Percentiles rank a stretch among this genome's conserved stretches.
Conservation (phyloP, 2,888 invertebrate species). For the Sarcophaga variegata region DNA sequence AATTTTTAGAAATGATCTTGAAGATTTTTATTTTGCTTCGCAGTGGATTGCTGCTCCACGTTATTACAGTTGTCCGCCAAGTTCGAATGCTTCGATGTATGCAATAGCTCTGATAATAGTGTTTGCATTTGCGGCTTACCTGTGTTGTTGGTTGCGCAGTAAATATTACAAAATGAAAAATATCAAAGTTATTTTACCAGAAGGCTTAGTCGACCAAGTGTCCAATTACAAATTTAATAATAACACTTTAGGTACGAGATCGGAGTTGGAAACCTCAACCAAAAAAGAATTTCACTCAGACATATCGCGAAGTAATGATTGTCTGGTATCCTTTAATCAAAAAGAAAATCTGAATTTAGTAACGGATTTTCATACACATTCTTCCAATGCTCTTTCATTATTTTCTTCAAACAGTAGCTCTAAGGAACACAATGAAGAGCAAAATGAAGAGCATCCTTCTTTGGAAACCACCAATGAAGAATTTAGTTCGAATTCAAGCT, state of each 20-base stretch:
- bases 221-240: constrained; percentile 66
- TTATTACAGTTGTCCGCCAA: constrained; percentile 38
- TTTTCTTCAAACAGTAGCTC: constrained; percentile 50
- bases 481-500: constrained; percentile 54
- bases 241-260: constrained; percentile 63
- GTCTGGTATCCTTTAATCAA: constrained; percentile 64
- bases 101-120: constrained; percentile 63
- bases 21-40: constrained; percentile 63
- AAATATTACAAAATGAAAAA: constrained; percentile 76
- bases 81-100: constrained; percentile 50
- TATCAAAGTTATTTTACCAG: constrained; percentile 75
- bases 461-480: constrained; percentile 65
- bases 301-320: constrained; percentile 70
- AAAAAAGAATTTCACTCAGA: constrained; percentile 67
- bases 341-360: constrained; percentile 71
- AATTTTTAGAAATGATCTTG: constrained; percentile 32
- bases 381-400: constrained; percentile 52
- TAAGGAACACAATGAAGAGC: constrained; percentile 47
- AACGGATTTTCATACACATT: constrained; percentile 55
- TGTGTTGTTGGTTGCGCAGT: constrained; percentile 70
- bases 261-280: constrained; percentile 57
- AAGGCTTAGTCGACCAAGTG: constrained; percentile 73
- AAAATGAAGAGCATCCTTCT: constrained; percentile 51
- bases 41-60: constrained; percentile 57
- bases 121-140: constrained; percentile 54